Conservation (phyloP, 1,140 invertebrate genomes). For the Thaumatotibia leucotreta region DNA sequence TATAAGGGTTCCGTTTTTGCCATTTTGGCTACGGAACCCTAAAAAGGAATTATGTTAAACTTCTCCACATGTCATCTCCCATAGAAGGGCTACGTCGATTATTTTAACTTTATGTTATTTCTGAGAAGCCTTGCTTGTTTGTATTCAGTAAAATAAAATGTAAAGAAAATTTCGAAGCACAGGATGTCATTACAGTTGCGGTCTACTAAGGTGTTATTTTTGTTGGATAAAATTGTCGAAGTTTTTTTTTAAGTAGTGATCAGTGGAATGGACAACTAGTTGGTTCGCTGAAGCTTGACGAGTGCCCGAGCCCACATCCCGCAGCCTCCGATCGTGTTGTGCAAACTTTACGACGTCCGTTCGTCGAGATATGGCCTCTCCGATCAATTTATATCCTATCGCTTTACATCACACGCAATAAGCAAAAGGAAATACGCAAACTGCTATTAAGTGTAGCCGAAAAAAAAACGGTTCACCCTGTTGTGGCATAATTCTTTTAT, state of each 20-base stretch:
- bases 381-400: conserved; percentile 34
- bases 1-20: too few species aligned
- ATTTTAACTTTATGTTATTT: background rate
- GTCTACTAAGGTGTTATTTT: conserved; percentile 1
- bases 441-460: conserved; percentile 42
- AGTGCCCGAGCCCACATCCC: background rate
- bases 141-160: background rate
- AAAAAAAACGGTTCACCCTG: too few species aligned
- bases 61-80: background rate
- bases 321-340: conserved; percentile 18
- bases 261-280: background rate
- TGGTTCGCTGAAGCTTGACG: background rate
- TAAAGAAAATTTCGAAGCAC: background rate
- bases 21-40: too few species aligned
- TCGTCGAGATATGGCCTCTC: conserved; percentile 43
- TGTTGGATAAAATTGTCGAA: background rate
- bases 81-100: background rate
- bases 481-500: too few species aligned
- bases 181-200: conserved; percentile 6
- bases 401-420: conserved; percentile 25
- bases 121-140: background rate
- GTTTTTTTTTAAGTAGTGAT: background rate
- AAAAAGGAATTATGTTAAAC: background rate
- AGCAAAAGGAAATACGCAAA: conserved; percentile 25
- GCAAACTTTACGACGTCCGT: conserved; percentile 41